Evolutionary conservation across 2,113 vertebrate genomes (phyloP), one percentile per base, ranked within the genome.

Genomic region (Salvelinus namaycush): DNA sequence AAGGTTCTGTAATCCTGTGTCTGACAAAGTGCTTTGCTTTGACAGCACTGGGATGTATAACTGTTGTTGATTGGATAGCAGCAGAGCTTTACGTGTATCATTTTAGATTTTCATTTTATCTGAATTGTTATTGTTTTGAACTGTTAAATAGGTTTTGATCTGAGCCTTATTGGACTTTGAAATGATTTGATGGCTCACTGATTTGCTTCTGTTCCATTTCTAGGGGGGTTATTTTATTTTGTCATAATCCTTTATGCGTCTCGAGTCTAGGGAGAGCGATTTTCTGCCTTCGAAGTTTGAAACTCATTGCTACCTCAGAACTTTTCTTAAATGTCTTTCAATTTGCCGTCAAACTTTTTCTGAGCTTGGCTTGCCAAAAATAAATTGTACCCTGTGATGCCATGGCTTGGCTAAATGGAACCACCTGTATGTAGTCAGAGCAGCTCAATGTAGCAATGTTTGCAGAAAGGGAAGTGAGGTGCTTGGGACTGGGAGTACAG

Each of bases 381-480:
- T 74, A 83, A 79, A 88, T 81, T 77, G 79, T 76, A 76, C 83
- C 87, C 84, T 84, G 81, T 82, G 79, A 87, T 84, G 84, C 76
- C 79, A 73, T 83, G 76, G 80, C 62, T 59, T 60, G 78, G 65
- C 77, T 88, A 91, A 91, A 88, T 79, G 78, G 81, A 90, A 86
- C 87, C 89, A 89, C 87, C 87, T 92, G 49, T 51, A 51, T 2
- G 91, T 82, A 82, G 76, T 77, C 62, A 12, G 70, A 65, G 76
- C 76, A 60, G 24, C 49, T 51, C 49, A 51, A 51, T 12, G 57
- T 66, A 80, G 81, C 83, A 85, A 84, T 75, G 87, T 90, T 88
- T 51, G 82, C 86, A 87, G 84, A 90, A 90, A 86, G 79, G 76
- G 79, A 74, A 83, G 74, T 34, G 83, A 84, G 88, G 81, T 83